Base-by-base conservation (phyloP, 2,797 vertebrate species). In the Brachymystax lenok region DNA sequence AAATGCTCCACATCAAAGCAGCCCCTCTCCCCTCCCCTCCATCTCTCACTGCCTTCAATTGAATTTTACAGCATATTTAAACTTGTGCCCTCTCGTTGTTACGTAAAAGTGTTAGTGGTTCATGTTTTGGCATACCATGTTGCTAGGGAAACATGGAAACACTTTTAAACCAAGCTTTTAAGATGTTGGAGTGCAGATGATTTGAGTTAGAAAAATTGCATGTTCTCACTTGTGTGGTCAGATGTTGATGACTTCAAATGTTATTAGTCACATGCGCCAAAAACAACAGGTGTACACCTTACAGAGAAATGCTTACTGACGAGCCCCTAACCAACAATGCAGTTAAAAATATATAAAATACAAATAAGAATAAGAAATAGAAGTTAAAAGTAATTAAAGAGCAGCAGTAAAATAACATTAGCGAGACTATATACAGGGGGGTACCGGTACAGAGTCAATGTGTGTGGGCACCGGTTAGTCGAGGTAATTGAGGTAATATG, bases 51-150 rank as follows among this genome's bases (percentile, higher is more conserved):
- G 73, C 72, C 24, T 74, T 1, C 69, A 27, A 33, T 68, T 82
- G 12, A 77, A 81, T 74, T 68, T 66, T 69, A 82, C 74, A n/a
- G 59, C 27, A 33, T 73, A 21, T 72, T 69, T 73, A 14, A 64
- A 33, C 24, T 51, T 51, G 16, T 68, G n/a, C 10, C n/a, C 50
- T 73, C 33, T 77, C 14, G n/a, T 16, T 54, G 4, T 56, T 50
- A 63, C 59, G n/a, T 73, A 59, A 73, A 17, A 61, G 35, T 30
- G 21, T 46, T 63, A 33, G 75, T 68, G 63, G 24, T 72, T 54
- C 3, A n/a, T 66, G 46, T 56, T 67, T 72, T 27, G 33, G 19
- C 7, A 73, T 46, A 61, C 30, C 13, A 16, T 69, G 73, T 74
- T 51, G 63, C 61, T 52, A 64, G 8, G 61, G 73, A 67, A 50